Conservation (phyloP, 2,888 invertebrate species). For the Tetranychus truncatus region DNA sequence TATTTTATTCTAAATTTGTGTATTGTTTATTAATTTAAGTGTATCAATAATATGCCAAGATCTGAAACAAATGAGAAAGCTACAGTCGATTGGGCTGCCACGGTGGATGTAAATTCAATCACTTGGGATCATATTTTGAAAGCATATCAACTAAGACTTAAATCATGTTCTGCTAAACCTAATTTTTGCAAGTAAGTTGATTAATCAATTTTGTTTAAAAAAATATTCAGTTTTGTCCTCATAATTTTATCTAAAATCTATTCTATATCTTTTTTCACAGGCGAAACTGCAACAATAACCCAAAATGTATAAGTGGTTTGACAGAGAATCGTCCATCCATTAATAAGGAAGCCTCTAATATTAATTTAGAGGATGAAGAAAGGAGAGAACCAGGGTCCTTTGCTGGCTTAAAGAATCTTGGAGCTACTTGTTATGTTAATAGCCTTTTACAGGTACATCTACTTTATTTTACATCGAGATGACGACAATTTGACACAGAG, state of each 20-base stretch:
- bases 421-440: slow-evolving; percentile 48
- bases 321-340: slow-evolving; percentile 41
- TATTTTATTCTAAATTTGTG: neutral
- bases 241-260: neutral
- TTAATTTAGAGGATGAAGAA: slow-evolving; percentile 31
- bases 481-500: neutral
- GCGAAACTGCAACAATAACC: slow-evolving; percentile 43
- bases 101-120: neutral
- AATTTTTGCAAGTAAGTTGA: slow-evolving; percentile 10
- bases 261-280: slow-evolving; percentile 30
- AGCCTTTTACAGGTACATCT: slow-evolving; percentile 38
- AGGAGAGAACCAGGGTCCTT: slow-evolving; percentile 29
- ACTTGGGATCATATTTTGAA: neutral
- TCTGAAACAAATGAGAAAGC: neutral
- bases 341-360: slow-evolving; percentile 34
- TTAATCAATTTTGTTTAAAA: neutral
- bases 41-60: neutral
- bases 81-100: slow-evolving; percentile 8
- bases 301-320: slow-evolving; percentile 41
- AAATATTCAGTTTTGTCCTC: neutral
- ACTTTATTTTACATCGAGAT: neutral
- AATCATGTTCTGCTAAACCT: slow-evolving; percentile 10
- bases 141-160: slow-evolving; percentile 6
- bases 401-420: slow-evolving; percentile 44
- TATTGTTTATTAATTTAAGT: neutral